phyloP scores from a whole-genome alignment of 2,797 vertebrate genomes.

The Mormyrus hasselquistii region DNA sequence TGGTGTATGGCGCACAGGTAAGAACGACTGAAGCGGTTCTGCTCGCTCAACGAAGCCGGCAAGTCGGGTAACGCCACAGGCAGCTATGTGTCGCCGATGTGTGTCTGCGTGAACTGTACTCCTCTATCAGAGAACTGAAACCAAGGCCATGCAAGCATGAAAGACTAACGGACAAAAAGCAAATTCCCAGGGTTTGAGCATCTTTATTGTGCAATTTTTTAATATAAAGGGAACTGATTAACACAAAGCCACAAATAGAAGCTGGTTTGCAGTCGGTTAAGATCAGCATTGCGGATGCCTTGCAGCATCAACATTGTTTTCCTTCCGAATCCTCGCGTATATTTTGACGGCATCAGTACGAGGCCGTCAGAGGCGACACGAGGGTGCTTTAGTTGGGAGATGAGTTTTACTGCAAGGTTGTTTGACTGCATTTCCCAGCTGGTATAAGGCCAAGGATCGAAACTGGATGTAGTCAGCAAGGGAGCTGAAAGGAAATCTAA shows the following conservation, averaged over 20 bases:
- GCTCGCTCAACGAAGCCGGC: not conserved
- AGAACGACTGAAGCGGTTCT: not conserved
- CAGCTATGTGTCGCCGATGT: not conserved
- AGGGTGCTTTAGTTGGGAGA: not conserved
- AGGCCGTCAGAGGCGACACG: not conserved
- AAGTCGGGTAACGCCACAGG: not conserved
- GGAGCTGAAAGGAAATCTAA: not conserved
- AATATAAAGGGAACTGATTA: not conserved
- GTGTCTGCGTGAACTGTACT: not conserved
- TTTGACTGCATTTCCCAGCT: not conserved
- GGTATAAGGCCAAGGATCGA: slow-evolving; percentile 6
- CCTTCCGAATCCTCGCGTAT: too few species aligned
- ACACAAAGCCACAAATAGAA: not conserved
- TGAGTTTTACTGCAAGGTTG: not conserved
- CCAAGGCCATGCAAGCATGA: not conserved
- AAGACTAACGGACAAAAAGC: not conserved
- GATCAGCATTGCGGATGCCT: not conserved
- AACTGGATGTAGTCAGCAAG: not conserved
- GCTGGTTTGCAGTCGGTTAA: not conserved
- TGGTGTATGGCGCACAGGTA: not conserved
- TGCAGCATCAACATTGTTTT: not conserved
- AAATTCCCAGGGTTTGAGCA: not conserved
- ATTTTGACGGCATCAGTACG: not conserved
- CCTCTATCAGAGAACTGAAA: not conserved
- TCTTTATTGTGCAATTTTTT: not conserved